Percentiles rank a stretch among this genome's conserved stretches.
These are phyloP conservation scores for Silvanus unidentatus DNA, from an alignment of 2,888 invertebrate species.

Conservation along the genomic window DNA sequence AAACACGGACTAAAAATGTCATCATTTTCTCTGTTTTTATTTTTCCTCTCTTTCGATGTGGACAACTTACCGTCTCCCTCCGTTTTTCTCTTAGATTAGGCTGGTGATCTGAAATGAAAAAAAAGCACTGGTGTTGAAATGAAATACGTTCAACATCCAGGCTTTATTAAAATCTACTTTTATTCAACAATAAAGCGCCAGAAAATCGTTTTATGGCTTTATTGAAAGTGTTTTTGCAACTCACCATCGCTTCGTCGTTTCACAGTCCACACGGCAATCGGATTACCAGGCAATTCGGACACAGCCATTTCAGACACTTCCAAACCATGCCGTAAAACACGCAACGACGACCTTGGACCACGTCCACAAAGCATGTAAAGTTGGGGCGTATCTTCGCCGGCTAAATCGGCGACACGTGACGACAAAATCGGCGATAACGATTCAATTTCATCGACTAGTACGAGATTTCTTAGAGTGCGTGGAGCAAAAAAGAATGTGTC, in stretches of 20 bases:
- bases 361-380: conserved; percentile 93
- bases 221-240: conserved; percentile 35
- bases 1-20: conserved; percentile 41
- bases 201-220: conserved; percentile 1
- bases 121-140: conserved; percentile 86
- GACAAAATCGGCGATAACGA: conserved; percentile 87
- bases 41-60: too few species aligned
- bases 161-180: conserved; percentile 41
- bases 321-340: conserved; percentile 91
- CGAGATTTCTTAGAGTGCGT: conserved; percentile 85
- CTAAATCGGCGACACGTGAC: conserved; percentile 81
- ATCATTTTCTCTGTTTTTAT: conserved; percentile 7
- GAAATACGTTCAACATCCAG: conserved; percentile 60
- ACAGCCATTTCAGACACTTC: conserved; percentile 99
- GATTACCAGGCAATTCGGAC: conserved; percentile 98
- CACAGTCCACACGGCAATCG: conserved; percentile 99
- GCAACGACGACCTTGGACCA: conserved; percentile 87
- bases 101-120: conserved; percentile 33
- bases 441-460: conserved; percentile 94
- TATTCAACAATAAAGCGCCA: conserved; percentile 2
- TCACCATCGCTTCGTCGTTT: conserved; percentile 93
- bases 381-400: conserved; percentile 98
- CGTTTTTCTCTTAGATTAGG: too few species aligned
- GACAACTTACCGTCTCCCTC: not conserved
- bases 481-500: conserved; percentile 99